Conservation (phyloP, 2,888 invertebrate genomes). For the Pollenia griseotomentosa region DNA sequence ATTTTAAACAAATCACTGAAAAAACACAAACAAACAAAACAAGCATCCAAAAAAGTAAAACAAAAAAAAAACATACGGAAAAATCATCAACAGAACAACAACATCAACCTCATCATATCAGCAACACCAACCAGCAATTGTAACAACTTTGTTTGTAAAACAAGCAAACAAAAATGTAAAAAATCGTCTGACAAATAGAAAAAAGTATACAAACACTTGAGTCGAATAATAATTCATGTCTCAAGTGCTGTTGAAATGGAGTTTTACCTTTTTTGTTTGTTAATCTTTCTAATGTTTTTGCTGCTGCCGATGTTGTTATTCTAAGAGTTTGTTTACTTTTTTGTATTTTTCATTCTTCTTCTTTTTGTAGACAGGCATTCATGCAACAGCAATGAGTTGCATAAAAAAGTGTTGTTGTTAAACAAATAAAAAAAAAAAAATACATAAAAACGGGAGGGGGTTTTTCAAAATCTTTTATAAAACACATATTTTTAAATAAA, state of each 20-base stretch:
- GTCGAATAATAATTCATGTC: constrained; percentile 79
- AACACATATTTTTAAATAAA: constrained; percentile 42
- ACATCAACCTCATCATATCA: constrained; percentile 34
- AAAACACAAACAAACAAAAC: constrained; percentile 25
- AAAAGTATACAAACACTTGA: constrained; percentile 74
- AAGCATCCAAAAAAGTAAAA: constrained; percentile 1
- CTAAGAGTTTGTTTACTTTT: constrained; percentile 58
- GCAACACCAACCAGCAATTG: constrained; percentile 69
- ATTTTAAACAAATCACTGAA: constrained; percentile 57
- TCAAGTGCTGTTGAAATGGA: constrained; percentile 80
- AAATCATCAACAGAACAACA: constrained; percentile 55
- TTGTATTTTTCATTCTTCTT: constrained; percentile 24
- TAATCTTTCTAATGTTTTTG: constrained; percentile 51
- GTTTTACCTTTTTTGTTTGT: constrained; percentile 66
- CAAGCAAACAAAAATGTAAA: neutral
- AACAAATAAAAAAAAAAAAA: constrained; percentile 31
- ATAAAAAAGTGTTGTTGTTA: constrained; percentile 37
- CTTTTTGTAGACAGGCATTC: constrained; percentile 56
- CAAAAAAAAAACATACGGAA: constrained; percentile 8
- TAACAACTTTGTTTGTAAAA: constrained; percentile 35
- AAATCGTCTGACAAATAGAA: constrained; percentile 58
- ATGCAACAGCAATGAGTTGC: constrained; percentile 62
- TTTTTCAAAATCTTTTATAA: constrained; percentile 34
- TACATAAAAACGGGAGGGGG: neutral
- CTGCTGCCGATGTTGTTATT: constrained; percentile 55